These are phyloP conservation scores for Ormia ochracea DNA, from an alignment of 2,888 invertebrate species.

Conservation along the genomic window DNA sequence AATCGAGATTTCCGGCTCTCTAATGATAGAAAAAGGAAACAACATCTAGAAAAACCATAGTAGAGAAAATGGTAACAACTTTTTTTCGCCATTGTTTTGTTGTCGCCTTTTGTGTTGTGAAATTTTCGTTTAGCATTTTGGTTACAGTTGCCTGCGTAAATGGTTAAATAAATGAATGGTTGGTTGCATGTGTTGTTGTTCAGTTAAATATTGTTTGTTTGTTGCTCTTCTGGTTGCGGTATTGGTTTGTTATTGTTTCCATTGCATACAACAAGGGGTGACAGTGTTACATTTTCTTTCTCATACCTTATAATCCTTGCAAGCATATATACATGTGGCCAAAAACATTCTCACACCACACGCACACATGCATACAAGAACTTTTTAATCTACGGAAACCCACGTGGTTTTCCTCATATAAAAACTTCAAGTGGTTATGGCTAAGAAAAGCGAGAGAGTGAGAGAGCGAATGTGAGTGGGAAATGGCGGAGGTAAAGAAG, in stretches of 20 bases:
- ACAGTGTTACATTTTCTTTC: constrained; percentile 31
- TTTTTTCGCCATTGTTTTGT: constrained; percentile 35
- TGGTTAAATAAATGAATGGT: constrained; percentile 49
- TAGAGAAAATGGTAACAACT: constrained; percentile 22
- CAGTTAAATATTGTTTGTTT: constrained; percentile 51
- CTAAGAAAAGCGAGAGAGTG: constrained; percentile 6
- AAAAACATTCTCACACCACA: too few relatives aligned
- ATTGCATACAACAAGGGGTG: constrained; percentile 55
- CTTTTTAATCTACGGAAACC: constrained; percentile 63
- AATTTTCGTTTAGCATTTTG: constrained; percentile 45
- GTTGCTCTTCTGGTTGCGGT: constrained; percentile 50
- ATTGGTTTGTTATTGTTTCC: constrained; percentile 57
- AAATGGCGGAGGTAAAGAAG: too few relatives aligned
- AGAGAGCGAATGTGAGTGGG: neutral
- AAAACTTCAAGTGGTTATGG: constrained; percentile 40
- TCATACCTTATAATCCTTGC: constrained; percentile 23
- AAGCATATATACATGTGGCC: too few relatives aligned
- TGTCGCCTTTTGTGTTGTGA: constrained; percentile 5
- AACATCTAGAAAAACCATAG: constrained; percentile 10
- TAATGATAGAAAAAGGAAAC: neutral
- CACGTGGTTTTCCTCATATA: constrained; percentile 63
- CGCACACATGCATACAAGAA: too few relatives aligned
- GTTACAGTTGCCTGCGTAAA: constrained; percentile 53
- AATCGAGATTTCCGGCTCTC: constrained; percentile 60
- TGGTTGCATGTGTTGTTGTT: constrained; percentile 41